Evolutionary conservation across 2,113 vertebrate genomes (phyloP).

Genomic region (Pachyramphus minor): DNA sequence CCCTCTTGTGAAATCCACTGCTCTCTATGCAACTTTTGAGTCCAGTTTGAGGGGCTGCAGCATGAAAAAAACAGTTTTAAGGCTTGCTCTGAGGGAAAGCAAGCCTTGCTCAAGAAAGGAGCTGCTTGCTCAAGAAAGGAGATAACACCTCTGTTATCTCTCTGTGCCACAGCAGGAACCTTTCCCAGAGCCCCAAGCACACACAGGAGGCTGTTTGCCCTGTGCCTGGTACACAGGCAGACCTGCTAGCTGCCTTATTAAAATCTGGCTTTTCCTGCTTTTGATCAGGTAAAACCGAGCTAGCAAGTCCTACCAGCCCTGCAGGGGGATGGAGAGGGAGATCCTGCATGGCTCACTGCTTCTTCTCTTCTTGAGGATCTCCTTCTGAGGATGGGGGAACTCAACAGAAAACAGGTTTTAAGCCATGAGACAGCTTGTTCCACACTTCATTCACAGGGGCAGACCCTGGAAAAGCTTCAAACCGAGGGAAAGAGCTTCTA

Average conservation of each 20-base stretch:
- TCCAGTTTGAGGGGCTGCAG: rapidly evolving
- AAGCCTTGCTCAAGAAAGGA: neutral
- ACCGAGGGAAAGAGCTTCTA: neutral
- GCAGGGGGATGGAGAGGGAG: neutral
- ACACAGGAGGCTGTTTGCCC: neutral
- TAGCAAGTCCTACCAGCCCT: neutral
- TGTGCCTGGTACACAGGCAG: neutral
- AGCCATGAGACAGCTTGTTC: rapidly evolving
- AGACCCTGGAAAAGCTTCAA: neutral
- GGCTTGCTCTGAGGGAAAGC: neutral
- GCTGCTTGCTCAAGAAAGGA: neutral
- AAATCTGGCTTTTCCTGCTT: neutral
- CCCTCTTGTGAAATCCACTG: neutral
- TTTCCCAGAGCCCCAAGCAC: rapidly evolving
- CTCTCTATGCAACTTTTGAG: rapidly evolving
- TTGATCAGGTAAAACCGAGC: neutral
- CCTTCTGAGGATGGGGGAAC: neutral
- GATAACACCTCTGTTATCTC: neutral
- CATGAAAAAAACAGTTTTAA: neutral
- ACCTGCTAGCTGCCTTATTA: neutral
- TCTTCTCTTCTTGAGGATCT: neutral
- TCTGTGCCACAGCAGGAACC: neutral
- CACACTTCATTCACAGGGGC: neutral
- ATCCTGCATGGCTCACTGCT: rapidly evolving
- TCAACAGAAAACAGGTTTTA: neutral